phyloP scores from a whole-genome alignment of 2,888 invertebrate species.

The Metopia argyrocephala region DNA sequence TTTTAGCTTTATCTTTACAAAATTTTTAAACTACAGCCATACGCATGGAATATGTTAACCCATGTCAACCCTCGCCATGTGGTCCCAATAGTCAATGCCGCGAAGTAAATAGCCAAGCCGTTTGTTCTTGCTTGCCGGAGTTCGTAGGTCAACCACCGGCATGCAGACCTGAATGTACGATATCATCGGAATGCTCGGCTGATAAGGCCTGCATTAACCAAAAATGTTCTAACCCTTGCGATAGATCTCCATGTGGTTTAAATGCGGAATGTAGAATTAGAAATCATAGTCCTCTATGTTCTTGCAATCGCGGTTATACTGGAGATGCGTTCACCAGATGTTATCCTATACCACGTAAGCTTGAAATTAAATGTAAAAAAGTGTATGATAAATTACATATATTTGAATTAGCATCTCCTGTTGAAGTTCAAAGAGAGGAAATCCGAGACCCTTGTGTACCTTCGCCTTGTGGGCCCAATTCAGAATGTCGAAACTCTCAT shows the following conservation, averaged over 20 bases:
- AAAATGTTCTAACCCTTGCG: slow-evolving; percentile 89
- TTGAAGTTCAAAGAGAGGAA: slow-evolving; percentile 69
- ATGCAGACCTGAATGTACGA: slow-evolving; percentile 88
- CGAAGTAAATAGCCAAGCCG: slow-evolving; percentile 84
- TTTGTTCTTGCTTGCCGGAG: slow-evolving; percentile 86
- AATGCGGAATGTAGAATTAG: slow-evolving; percentile 87
- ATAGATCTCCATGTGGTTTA: slow-evolving; percentile 82
- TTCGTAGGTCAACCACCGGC: slow-evolving; percentile 87
- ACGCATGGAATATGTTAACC: slow-evolving; percentile 78
- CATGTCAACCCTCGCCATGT: slow-evolving; percentile 86
- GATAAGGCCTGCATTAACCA: slow-evolving; percentile 87
- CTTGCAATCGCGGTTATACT: slow-evolving; percentile 84
- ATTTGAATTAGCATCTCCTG: slow-evolving; percentile 69
- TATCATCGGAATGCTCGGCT: slow-evolving; percentile 86
- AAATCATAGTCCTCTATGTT: slow-evolving; percentile 89
- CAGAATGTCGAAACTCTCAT: slow-evolving; percentile 82
- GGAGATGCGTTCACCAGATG: slow-evolving; percentile 88
- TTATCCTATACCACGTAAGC: slow-evolving; percentile 79
- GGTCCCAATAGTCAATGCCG: slow-evolving; percentile 87
- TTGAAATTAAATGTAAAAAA: not conserved
- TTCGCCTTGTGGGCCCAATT: slow-evolving; percentile 84
- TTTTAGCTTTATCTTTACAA: slow-evolving; percentile 67
- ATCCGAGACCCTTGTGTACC: slow-evolving; percentile 83
- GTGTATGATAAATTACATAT: not conserved
- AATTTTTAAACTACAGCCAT: slow-evolving; percentile 68